Conservation (phyloP, 2,797 vertebrate species). For the Phaenicophaeus curvirostris region DNA sequence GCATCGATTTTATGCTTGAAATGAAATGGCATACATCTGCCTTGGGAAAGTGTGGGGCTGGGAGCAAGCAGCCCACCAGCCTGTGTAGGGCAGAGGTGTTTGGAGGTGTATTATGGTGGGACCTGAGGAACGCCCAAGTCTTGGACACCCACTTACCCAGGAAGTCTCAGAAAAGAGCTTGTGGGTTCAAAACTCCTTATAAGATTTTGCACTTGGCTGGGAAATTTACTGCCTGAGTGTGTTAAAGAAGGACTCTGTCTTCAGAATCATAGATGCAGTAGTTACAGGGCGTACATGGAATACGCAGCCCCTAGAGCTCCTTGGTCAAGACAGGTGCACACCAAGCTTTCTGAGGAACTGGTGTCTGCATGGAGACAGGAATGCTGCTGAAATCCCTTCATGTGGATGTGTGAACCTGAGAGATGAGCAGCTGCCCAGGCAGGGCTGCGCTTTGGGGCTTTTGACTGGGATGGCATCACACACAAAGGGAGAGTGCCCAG, state of each 20-base stretch:
- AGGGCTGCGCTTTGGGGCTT: not conserved
- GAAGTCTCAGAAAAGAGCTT: not conserved
- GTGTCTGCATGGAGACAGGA: not conserved
- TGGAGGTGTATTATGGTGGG: not conserved
- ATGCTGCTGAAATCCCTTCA: not conserved
- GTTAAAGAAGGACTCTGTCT: not conserved
- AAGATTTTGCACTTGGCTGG: not conserved
- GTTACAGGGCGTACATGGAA: not conserved
- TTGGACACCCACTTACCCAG: not conserved
- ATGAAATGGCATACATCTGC: not conserved
- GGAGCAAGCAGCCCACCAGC: not conserved
- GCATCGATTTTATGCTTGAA: not conserved
- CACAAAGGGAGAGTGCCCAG: rapidly evolving
- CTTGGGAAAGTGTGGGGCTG: not conserved
- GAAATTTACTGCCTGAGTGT: not conserved
- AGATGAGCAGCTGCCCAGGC: no score
- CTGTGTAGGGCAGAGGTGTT: not conserved
- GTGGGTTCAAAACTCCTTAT: not conserved
- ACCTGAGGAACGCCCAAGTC: not conserved
- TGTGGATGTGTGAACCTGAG: rapidly evolving
- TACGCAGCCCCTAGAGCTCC: not conserved
- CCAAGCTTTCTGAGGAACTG: not conserved
- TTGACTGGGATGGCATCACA: rapidly evolving
- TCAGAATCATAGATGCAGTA: not conserved
- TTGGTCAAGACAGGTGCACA: not conserved